A percentile compares a stretch with the other conserved stretches of the same genome.
These are phyloP conservation scores for Hemicentrotus pulcherrimus DNA, from an alignment of 35 echinoderm and acorn worm genomes.

Conservation along the genomic window DNA sequence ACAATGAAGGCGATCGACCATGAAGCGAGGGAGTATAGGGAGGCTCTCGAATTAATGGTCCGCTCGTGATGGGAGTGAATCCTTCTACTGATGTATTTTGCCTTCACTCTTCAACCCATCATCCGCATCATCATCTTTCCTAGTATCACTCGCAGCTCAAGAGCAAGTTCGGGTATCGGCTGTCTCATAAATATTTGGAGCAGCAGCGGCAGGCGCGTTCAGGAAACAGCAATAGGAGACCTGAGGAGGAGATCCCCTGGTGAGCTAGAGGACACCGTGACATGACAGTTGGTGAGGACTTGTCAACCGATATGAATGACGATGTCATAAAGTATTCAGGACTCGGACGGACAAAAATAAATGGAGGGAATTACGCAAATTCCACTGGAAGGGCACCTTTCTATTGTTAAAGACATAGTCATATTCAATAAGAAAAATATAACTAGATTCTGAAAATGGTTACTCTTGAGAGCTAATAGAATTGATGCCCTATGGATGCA, in stretches of 20 bases:
- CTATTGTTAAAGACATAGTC: not conserved
- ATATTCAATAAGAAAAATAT: too few relatives aligned
- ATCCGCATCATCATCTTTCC: not conserved
- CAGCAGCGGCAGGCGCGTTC: not conserved
- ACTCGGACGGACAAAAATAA: not conserved
- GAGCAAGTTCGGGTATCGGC: not conserved
- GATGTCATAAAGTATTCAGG: not conserved
- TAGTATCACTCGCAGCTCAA: not conserved
- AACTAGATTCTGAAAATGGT: not conserved
- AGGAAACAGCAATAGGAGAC: not conserved
- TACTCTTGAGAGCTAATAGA: not conserved
- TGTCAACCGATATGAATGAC: not conserved
- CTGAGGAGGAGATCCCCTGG: not conserved
- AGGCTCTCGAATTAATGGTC: not conserved
- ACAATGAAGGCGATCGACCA: not conserved
- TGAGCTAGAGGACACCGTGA: not conserved
- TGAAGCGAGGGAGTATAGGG: not conserved
- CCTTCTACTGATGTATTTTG: not conserved
- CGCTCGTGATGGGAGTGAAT: not conserved
- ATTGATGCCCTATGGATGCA: not conserved
- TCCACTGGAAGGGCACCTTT: not conserved
- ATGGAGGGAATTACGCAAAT: not conserved
- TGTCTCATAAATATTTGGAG: conserved; percentile 19
- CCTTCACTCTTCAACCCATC: not conserved
- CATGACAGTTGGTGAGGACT: not conserved